Evolutionary conservation across 2,113 vertebrate genomes (phyloP), one percentile per base, ranked within the genome.

Genomic region (Glareola pratincola): DNA sequence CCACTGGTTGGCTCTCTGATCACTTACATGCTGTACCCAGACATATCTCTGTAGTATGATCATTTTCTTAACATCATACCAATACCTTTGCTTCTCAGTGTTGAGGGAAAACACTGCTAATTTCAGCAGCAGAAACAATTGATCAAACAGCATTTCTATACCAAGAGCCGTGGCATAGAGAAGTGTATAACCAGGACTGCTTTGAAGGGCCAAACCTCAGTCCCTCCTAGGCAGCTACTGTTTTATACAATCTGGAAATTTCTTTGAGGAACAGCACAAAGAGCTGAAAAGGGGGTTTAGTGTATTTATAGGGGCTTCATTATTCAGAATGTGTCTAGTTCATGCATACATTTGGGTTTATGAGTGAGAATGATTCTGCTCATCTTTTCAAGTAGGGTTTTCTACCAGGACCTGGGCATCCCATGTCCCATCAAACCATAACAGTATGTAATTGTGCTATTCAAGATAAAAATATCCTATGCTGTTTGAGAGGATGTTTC

Each of bases 1-100:
- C 96, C 96, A 97, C 95, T 96, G 95, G 94, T 96, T 97, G 96
- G 96, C 96, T 97, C 96, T 95, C 86, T 89, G 94, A 87, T 87
- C 94, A 94, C 89, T 97, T 74, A 59, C 72, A 91, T 89, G 29
- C 57, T 66, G 50, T 43, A 59, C 32, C 16, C n/a, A 51, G 68
- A 37, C 89, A 8, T 50, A 74, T 81, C 84, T 87, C 56, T 50
- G 29, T 27, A 45, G 34, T 11, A 27, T 51, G 43, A 79, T 82
- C 24, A 47, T 56, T 76, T 83, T 24, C 79, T 88, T 86, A 37
- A n/a, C 22, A 21, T 50, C 6, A 3, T 21, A 82, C 51, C 17
- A 48, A 14, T 75, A 14, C 17, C 34, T 88, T 84, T 72, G 43
- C 54, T 92, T 62, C 54, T 62, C 6, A 5, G 26, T 20, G 29